phyloP scores from a whole-genome alignment of 2,797 vertebrate genomes.

The Phalloptychus januarius region DNA sequence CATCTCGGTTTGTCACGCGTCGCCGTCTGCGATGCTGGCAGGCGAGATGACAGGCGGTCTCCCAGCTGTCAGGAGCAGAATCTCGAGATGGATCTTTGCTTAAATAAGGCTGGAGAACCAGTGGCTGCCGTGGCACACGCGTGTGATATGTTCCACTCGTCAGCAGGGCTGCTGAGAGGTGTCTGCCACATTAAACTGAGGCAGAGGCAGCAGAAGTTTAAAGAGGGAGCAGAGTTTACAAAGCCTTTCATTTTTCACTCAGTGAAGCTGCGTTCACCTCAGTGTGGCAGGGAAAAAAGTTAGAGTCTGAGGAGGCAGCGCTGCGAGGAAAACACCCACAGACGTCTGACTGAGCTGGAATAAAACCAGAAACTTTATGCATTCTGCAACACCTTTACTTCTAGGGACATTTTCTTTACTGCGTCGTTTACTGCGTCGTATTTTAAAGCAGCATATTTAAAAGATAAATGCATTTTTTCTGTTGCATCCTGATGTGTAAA shows the following conservation, averaged over 20 bases:
- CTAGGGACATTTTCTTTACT: background rate
- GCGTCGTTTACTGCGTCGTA: background rate
- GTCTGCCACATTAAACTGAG: conserved; percentile 26
- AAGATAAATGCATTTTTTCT: background rate
- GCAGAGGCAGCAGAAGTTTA: conserved; percentile 12
- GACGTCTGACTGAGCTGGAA: background rate
- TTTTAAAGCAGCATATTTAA: background rate
- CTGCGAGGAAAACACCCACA: background rate
- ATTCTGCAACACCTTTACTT: background rate
- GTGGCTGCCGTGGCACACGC: background rate
- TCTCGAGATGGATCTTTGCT: conserved; percentile 30
- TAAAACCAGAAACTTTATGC: background rate
- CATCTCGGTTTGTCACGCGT: conserved; percentile 42
- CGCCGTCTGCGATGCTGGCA: conserved; percentile 38
- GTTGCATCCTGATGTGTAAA: background rate
- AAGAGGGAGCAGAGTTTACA: conserved; percentile 24
- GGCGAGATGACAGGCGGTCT: conserved; percentile 49
- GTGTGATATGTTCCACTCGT: conserved; percentile 5
- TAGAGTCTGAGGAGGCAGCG: background rate
- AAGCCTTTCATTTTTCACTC: conserved; percentile 19
- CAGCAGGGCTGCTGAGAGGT: conserved; percentile 11
- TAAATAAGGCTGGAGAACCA: conserved; percentile 27
- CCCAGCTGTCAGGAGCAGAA: conserved; percentile 40
- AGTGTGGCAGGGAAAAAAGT: conserved; percentile 12
- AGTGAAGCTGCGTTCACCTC: background rate